Evolutionary conservation across 2,113 vertebrate genomes (phyloP), one percentile per base, ranked within the genome.

Genomic region (Phaethornis superciliosus): DNA sequence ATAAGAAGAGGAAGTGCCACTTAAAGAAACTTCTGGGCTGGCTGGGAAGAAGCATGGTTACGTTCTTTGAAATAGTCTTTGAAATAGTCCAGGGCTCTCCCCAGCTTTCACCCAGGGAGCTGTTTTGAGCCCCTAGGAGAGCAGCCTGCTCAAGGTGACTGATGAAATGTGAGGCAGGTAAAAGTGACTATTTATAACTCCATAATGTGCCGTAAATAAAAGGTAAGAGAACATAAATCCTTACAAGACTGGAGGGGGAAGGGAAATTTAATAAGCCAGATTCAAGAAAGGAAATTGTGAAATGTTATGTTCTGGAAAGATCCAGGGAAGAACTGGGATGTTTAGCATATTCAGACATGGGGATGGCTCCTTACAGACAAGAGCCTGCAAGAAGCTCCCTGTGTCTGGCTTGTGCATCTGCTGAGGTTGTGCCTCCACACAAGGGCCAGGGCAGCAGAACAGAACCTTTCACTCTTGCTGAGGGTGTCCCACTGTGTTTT

Each of bases 321-420:
- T 40, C 11, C 67, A 44, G 1, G 2, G 44, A 1, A 1, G 3
- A 5, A 18, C 14, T 47, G 51, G 9, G 60, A 62, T 2, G 2
- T 9, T 68, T 49, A 35, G 52, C 28, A 6, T 13, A 15, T 27
- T 37, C 65, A 0, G 0, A 30, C 32, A 59, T 51, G 47, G 18
- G 42, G 44, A 71, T 0, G 1, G 37, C 32, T 52, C 51, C 44
- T 59, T 17, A 47, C 10, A 46, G n/a, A 63, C 28, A 70, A 63
- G 42, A 0, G 3, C 2, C 7, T 52, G 15, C 59, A 20, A 30
- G 40, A 23, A 79, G 32, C 56, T 46, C n/a, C 54, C 54, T 30
- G 28, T 6, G 17, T 37, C 55, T 0, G 2, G 24, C 40, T 35
- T 40, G 55, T 2, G 3, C 21, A 35, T 23, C 60, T 58, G 67